Percentiles rank a stretch among this genome's conserved stretches.
phyloP scores from a whole-genome alignment of 2,888 invertebrate genomes.

The Pyrocoelia pectoralis region DNA sequence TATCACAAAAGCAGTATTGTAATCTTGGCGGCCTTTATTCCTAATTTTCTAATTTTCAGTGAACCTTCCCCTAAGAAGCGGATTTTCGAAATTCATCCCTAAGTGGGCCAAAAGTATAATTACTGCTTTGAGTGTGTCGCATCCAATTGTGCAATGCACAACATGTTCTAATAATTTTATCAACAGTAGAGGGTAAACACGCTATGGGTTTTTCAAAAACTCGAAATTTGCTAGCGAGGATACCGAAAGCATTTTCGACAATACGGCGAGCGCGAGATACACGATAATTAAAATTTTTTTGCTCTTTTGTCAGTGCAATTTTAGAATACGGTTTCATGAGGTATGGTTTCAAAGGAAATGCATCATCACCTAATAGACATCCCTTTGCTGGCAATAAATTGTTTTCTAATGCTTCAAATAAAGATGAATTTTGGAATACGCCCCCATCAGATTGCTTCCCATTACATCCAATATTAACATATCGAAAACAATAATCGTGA shows the following conservation, averaged over 20 bases:
- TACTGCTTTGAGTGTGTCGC: conserved; percentile 20
- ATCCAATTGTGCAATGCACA: conserved; percentile 16
- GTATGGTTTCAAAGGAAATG: conserved; percentile 11
- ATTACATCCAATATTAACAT: conserved; percentile 5
- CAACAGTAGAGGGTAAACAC: conserved; percentile 25
- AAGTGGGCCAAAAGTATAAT: too few species aligned
- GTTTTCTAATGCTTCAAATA: conserved; percentile 11
- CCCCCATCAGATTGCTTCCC: conserved; percentile 12
- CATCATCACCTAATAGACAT: conserved; percentile 4
- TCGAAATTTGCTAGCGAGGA: conserved; percentile 26
- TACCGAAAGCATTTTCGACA: conserved; percentile 35
- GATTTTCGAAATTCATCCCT: too few species aligned
- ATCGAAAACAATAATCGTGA: conserved; percentile 9
- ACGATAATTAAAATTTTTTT: background rate
- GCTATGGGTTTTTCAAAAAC: conserved; percentile 33
- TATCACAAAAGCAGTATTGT: too few species aligned
- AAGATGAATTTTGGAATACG: conserved; percentile 8
- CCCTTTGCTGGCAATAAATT: conserved; percentile 10
- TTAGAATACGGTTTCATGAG: conserved; percentile 11
- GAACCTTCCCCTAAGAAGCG: too few species aligned
- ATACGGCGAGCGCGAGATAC: background rate
- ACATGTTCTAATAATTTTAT: conserved; percentile 24
- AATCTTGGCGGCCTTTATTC: too few species aligned
- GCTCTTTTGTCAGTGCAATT: background rate
- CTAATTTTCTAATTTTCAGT: too few species aligned